Evolutionary conservation across 2,113 vertebrate species (phyloP).

Genomic region (Melanotaenia duboulayi): DNA sequence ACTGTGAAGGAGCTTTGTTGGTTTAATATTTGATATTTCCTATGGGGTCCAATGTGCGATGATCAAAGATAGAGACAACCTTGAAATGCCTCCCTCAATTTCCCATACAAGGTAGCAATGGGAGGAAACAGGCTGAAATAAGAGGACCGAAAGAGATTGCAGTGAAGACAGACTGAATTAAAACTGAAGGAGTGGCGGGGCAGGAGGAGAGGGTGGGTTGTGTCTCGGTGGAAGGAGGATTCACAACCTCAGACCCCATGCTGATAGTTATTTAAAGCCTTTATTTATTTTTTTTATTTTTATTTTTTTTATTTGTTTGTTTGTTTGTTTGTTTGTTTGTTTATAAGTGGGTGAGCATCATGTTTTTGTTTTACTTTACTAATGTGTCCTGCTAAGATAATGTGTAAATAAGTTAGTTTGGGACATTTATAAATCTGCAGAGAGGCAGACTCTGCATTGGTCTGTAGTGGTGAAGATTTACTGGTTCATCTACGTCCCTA

Average conservation of each 20-base stretch:
- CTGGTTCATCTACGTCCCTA: too few relatives aligned
- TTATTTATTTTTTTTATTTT: too few relatives aligned
- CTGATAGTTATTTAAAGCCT: conserved; percentile 60
- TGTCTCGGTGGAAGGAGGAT: conserved; percentile 25
- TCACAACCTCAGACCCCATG: conserved; percentile 38
- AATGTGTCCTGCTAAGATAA: too few relatives aligned
- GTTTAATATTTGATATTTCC: conserved; percentile 76
- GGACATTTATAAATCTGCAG: too few relatives aligned
- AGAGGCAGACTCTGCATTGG: too few relatives aligned
- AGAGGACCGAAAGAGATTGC: conserved; percentile 6
- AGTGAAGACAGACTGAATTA: conserved; percentile 12
- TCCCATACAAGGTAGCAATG: conserved; percentile 40
- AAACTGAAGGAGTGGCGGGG: conserved; percentile 1
- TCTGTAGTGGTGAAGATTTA: too few relatives aligned
- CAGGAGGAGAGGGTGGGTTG: conserved; percentile 20
- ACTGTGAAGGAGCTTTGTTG: conserved; percentile 23
- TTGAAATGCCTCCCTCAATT: conserved; percentile 69
- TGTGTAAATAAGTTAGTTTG: too few relatives aligned
- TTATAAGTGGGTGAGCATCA: background rate
- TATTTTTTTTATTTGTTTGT: too few relatives aligned
- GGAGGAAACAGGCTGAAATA: conserved; percentile 41
- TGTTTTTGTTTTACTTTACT: background rate
- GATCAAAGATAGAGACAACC: conserved; percentile 70
- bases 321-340: conserved; percentile 28
- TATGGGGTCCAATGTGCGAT: conserved; percentile 53